A percentile compares a stretch with the other conserved stretches of the same genome.
These are phyloP conservation scores for Dioctria rufipes DNA, from an alignment of 2,888 invertebrate species.

Conservation along the genomic window DNA sequence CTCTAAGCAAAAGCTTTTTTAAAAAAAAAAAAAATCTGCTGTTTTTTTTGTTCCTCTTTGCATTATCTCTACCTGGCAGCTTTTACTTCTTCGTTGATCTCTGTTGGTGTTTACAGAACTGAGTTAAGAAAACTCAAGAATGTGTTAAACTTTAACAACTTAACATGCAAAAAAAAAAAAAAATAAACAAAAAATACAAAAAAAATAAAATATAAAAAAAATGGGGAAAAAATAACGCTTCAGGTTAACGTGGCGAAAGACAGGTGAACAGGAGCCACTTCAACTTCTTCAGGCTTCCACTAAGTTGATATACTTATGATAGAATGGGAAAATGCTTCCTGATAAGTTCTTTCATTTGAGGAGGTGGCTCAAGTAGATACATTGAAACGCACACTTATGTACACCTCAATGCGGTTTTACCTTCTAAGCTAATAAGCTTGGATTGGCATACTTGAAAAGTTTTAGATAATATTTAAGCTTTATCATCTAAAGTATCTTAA, in stretches of 20 bases:
- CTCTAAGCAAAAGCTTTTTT: too few relatives aligned
- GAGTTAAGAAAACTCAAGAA: slow-evolving; percentile 17
- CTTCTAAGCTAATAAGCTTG: slow-evolving; percentile 39
- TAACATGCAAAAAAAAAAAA: slow-evolving; percentile 26
- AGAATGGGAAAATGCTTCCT: slow-evolving; percentile 30
- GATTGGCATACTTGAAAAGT: slow-evolving; percentile 43
- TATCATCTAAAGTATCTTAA: slow-evolving; percentile 14
- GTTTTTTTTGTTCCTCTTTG: too few relatives aligned
- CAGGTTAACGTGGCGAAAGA: slow-evolving; percentile 26
- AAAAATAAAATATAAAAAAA: too few relatives aligned
- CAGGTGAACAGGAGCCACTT: slow-evolving; percentile 38
- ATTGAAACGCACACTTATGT: background rate
- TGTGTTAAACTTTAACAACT: slow-evolving; percentile 46
- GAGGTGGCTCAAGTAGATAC: background rate
- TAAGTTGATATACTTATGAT: slow-evolving; percentile 30
- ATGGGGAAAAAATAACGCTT: background rate
- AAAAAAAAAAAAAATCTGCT: too few relatives aligned
- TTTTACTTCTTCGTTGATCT: background rate
- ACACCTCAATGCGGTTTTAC: slow-evolving; percentile 11
- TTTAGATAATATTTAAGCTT: slow-evolving; percentile 29
- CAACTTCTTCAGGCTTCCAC: slow-evolving; percentile 19
- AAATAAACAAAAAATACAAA: background rate
- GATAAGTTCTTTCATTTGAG: slow-evolving; percentile 11
- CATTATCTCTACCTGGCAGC: too few relatives aligned
- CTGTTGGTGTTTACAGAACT: background rate